These are phyloP conservation scores for Palythoa caribaeorum DNA, from an alignment of 92 coral and sea anemone genomes.

Conservation along the genomic window DNA sequence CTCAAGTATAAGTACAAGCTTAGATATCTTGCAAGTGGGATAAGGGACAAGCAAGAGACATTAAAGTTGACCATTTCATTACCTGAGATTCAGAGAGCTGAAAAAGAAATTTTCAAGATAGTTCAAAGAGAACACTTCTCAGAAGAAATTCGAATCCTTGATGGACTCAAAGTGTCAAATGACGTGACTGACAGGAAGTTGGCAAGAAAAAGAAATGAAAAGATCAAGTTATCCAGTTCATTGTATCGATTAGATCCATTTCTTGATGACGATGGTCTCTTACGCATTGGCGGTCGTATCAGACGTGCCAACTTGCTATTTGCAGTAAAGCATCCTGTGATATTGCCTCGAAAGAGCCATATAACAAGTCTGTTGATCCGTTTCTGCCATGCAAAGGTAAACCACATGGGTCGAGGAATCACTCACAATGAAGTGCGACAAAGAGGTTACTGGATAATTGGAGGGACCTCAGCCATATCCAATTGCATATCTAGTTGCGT, in stretches of 20 bases:
- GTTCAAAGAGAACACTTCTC: no score
- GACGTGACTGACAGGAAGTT: no score
- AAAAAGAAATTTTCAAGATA: no score
- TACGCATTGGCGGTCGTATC: constrained; percentile 53
- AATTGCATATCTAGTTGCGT: constrained; percentile 5
- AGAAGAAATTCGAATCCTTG: no score
- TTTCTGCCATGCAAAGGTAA: constrained; percentile 39
- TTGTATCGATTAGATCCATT: constrained; percentile 39
- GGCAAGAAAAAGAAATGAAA: constrained; percentile 25
- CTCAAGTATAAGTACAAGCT: no score
- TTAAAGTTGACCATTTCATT: constrained; percentile 26
- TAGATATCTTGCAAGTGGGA: no score
- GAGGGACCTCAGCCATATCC: no score
- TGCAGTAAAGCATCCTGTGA: constrained; percentile 19
- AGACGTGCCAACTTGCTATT: constrained; percentile 25
- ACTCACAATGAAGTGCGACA: no score
- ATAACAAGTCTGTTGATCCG: constrained; percentile 27
- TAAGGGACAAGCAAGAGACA: background rate
- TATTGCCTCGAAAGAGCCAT: no score
- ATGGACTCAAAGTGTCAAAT: no score
- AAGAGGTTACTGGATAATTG: constrained; percentile 31
- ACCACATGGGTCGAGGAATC: constrained; percentile 43
- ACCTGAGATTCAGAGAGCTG: background rate
- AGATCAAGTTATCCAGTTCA: constrained; percentile 19
- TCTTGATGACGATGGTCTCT: constrained; percentile 31